These are phyloP conservation scores for Spilarctia lutea DNA, from an alignment of 2,888 invertebrate genomes.

Conservation along the genomic window DNA sequence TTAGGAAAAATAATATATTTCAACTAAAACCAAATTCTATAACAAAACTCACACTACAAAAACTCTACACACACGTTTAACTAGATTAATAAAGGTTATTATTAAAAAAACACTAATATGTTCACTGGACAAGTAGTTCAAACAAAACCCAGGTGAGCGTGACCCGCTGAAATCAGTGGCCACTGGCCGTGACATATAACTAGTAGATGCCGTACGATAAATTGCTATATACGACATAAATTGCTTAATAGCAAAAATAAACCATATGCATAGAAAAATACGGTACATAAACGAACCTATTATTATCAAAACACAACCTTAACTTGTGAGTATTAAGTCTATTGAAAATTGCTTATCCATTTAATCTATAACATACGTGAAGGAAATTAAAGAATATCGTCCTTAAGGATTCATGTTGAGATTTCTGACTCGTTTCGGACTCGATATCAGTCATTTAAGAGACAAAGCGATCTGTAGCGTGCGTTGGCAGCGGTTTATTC, in stretches of 20 bases:
- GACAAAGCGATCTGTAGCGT: too few species aligned
- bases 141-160: slow-evolving; percentile 33
- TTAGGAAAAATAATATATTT: neutral
- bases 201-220: slow-evolving; percentile 26
- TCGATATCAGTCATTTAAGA: too few species aligned
- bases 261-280: neutral
- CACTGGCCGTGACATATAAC: slow-evolving; percentile 21
- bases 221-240: slow-evolving; percentile 20
- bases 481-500: too few species aligned
- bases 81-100: neutral
- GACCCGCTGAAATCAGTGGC: slow-evolving; percentile 22
- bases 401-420: too few species aligned
- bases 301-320: neutral
- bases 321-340: neutral
- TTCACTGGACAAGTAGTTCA: slow-evolving; percentile 13
- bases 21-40: neutral
- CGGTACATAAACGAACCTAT: neutral
- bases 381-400: too few species aligned
- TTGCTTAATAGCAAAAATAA: slow-evolving; percentile 13
- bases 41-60: neutral
- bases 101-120: slow-evolving; percentile 11
- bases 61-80: neutral
- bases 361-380: neutral
- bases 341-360: neutral
- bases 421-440: too few species aligned